phyloP scores from a whole-genome alignment of 1,140 invertebrate species.

The Ips nitidus region DNA sequence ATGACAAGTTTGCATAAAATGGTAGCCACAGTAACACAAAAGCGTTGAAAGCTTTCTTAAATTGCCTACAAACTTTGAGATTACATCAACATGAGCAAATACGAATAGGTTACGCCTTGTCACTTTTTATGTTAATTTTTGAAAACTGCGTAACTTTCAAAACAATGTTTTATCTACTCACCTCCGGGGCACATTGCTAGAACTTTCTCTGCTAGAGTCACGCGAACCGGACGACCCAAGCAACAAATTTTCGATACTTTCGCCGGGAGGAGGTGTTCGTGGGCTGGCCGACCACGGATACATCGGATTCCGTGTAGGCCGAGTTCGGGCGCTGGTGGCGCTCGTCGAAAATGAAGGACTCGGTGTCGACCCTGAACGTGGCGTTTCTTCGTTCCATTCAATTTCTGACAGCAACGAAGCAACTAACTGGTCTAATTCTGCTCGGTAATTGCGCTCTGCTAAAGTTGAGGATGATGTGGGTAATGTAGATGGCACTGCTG shows the following conservation, averaged over 20 bases:
- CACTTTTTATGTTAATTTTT: too few relatives aligned
- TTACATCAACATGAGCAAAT: too few relatives aligned
- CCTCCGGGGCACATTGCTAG: too few relatives aligned
- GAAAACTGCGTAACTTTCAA: too few relatives aligned
- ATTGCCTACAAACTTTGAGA: too few relatives aligned
- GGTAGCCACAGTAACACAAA: too few relatives aligned
- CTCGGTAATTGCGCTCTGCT: slow-evolving; percentile 35
- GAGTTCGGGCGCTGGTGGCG: slow-evolving; percentile 19
- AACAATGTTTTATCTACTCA: too few relatives aligned
- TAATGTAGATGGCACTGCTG: not conserved
- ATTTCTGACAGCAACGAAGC: slow-evolving; percentile 39
- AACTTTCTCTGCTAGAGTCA: too few relatives aligned
- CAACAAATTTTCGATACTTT: slow-evolving; percentile 24
- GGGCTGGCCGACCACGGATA: not conserved
- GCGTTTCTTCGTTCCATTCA: slow-evolving; percentile 22
- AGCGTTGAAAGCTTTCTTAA: too few relatives aligned
- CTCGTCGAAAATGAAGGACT: not conserved
- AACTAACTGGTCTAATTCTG: slow-evolving; percentile 38
- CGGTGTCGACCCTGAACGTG: not conserved
- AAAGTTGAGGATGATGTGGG: slow-evolving; percentile 6
- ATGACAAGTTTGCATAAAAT: too few relatives aligned
- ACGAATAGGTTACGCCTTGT: too few relatives aligned
- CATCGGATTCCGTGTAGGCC: not conserved
- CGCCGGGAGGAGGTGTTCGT: slow-evolving; percentile 18
- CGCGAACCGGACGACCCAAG: not conserved